Percentiles rank a stretch among this genome's conserved stretches.
These are phyloP conservation scores for Lampris incognitus DNA, from an alignment of 2,113 vertebrate genomes.

Conservation along the genomic window DNA sequence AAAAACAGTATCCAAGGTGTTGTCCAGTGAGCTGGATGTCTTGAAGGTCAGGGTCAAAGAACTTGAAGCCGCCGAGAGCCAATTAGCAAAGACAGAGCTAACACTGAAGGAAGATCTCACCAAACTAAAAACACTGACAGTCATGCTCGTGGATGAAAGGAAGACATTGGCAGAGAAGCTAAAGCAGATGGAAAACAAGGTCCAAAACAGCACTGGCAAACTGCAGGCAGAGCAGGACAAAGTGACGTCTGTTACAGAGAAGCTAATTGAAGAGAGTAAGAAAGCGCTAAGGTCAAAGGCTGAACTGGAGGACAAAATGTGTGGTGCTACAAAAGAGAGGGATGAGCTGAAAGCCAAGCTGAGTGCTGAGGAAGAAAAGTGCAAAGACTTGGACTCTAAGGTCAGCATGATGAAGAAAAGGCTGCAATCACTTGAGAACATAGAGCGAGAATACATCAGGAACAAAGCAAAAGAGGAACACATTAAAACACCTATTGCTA, in stretches of 20 bases:
- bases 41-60: conserved; percentile 91
- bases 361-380: conserved; percentile 90
- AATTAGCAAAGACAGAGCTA: conserved; percentile 91
- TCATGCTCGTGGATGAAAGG: conserved; percentile 95
- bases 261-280: conserved; percentile 96
- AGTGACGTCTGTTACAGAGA: conserved; percentile 93
- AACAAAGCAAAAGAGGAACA: conserved; percentile 90
- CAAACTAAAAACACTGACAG: conserved; percentile 96
- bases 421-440: conserved; percentile 91
- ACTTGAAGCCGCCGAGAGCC: conserved; percentile 88
- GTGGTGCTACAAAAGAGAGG: conserved; percentile 87
- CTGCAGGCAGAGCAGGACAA: conserved; percentile 94
- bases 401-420: conserved; percentile 91
- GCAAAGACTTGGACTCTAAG: conserved; percentile 90
- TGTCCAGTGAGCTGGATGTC: conserved; percentile 89
- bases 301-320: conserved; percentile 94
- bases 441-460: conserved; percentile 90
- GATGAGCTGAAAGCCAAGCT: conserved; percentile 92
- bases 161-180: conserved; percentile 93
- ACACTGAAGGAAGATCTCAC: conserved; percentile 93
- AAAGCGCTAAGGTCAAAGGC: conserved; percentile 92
- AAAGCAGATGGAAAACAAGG: conserved; percentile 93
- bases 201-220: conserved; percentile 89
- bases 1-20: conserved; percentile 88
- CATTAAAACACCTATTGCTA: conserved; percentile 81